Conservation (phyloP, 2,888 invertebrate genomes). For the Apamea anceps region DNA sequence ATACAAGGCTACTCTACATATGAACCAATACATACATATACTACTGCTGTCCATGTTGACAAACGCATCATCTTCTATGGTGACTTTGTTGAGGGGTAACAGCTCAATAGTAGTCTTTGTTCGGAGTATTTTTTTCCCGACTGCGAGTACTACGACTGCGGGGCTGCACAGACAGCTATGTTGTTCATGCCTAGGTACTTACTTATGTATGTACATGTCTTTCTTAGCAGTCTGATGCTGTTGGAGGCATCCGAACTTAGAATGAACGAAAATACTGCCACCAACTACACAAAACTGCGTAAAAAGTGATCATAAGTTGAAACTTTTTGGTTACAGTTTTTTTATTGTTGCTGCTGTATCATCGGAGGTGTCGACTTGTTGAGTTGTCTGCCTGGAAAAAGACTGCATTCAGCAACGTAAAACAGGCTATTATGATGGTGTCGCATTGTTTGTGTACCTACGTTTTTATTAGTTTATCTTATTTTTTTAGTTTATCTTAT, state of each 20-base stretch:
- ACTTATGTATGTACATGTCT: too few relatives aligned
- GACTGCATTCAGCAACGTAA: too few relatives aligned
- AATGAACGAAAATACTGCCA: too few relatives aligned
- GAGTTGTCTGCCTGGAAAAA: neutral
- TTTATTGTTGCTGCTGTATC: neutral
- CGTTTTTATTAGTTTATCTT: neutral
- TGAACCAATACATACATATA: neutral
- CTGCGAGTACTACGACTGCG: neutral
- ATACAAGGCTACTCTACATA: neutral
- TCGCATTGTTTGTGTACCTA: neutral
- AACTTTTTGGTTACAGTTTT: neutral
- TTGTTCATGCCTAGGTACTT: neutral
- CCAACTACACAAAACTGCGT: neutral
- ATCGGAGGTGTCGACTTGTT: neutral
- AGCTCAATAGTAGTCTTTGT: neutral
- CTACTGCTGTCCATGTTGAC: neutral
- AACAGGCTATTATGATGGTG: neutral
- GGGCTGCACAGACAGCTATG: neutral
- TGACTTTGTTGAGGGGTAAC: neutral
- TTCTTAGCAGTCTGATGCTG: too few relatives aligned
- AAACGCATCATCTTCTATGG: neutral
- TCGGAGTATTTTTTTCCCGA: neutral
- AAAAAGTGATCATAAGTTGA: neutral
- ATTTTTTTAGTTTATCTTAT: neutral
- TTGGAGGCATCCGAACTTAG: too few relatives aligned